phyloP scores from a whole-genome alignment of 2,113 vertebrate species.

The Chitala chitala region DNA sequence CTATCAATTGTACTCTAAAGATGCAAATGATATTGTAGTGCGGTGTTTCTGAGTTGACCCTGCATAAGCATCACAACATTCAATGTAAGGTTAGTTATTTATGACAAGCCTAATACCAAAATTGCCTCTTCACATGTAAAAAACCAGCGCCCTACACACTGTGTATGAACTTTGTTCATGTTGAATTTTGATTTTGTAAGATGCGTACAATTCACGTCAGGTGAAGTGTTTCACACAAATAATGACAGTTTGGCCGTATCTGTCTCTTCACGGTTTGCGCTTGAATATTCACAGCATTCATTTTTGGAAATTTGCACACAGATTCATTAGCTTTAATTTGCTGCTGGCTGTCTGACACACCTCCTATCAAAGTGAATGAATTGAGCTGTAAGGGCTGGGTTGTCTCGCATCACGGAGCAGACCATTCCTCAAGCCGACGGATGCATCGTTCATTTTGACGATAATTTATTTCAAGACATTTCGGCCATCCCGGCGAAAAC shows the following conservation, averaged over 20 bases:
- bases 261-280: neutral
- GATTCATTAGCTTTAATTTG: neutral
- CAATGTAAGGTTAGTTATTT: no score
- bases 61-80: no score
- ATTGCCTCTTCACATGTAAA: no score
- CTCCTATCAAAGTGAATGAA: conserved; percentile 27
- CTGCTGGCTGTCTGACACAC: neutral
- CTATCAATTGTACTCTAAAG: neutral
- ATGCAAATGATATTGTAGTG: no score
- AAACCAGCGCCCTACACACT: no score
- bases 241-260: neutral
- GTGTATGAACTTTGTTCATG: no score
- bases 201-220: no score
- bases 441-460: neutral
- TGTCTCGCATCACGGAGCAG: conserved; percentile 21
- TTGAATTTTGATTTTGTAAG: no score
- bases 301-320: neutral
- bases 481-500: neutral
- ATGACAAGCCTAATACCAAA: no score
- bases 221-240: no score
- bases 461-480: neutral
- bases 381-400: neutral
- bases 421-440: conserved; percentile 18
- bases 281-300: neutral
- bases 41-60: no score